A percentile compares a stretch with the other conserved stretches of the same genome.
Conservation (phyloP, 2,888 invertebrate genomes). For the Lithophane leautieri region DNA sequence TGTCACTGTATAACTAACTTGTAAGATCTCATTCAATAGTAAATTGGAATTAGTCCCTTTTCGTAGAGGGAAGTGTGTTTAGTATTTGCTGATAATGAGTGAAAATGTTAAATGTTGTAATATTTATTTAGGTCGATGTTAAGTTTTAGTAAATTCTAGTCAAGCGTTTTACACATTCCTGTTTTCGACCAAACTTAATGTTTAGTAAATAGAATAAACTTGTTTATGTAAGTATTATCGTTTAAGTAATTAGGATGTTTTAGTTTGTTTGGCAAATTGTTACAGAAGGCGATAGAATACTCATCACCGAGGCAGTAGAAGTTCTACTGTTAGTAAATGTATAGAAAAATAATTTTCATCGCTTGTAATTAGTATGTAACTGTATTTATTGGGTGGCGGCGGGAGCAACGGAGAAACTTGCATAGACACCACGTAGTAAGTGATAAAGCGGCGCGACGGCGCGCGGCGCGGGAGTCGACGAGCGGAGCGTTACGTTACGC, state of each 20-base stretch:
- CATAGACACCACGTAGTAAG: conserved; percentile 54
- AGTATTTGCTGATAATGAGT: conserved; percentile 75
- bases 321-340: conserved; percentile 61
- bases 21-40: conserved; percentile 86
- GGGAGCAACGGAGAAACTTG: conserved; percentile 64
- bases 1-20: conserved; percentile 71
- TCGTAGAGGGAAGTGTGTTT: conserved; percentile 61
- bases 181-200: conserved; percentile 89
- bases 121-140: conserved; percentile 89
- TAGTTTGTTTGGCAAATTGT: conserved; percentile 58
- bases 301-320: conserved; percentile 54
- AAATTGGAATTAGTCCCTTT: conserved; percentile 75
- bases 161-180: conserved; percentile 90
- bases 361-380: conserved; percentile 71
- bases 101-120: conserved; percentile 84
- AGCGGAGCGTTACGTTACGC: conserved; percentile 78
- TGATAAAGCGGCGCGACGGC: conserved; percentile 63
- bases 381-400: conserved; percentile 69
- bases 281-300: conserved; percentile 57
- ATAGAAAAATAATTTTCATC: conserved; percentile 69
- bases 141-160: conserved; percentile 91
- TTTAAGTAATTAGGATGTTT: conserved; percentile 68
- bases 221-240: conserved; percentile 59
- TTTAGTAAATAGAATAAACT: conserved; percentile 74
- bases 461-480: conserved; percentile 63